Percentiles rank a stretch among this genome's conserved stretches.
phyloP scores from a whole-genome alignment of 2,113 vertebrate genomes.

The Baryphthengus martii region DNA sequence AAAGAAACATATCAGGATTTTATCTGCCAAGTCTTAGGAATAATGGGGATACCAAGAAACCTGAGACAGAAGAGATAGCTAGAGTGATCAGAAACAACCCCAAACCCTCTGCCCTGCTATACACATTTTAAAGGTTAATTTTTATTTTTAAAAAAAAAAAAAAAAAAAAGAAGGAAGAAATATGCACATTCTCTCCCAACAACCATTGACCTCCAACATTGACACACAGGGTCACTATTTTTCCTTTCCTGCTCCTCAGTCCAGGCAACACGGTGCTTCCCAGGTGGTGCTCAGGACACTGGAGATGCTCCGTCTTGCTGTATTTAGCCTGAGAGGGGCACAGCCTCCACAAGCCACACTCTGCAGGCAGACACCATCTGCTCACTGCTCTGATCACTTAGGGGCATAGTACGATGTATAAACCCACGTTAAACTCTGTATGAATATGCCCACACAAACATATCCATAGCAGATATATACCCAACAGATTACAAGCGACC shows the following conservation, averaged over 20 bases:
- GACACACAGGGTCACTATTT: background rate
- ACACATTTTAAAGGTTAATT: background rate
- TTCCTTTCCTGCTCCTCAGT: background rate
- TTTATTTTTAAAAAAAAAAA: background rate
- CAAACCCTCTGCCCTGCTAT: background rate
- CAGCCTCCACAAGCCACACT: background rate
- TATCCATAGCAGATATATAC: fast-evolving
- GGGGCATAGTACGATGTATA: background rate
- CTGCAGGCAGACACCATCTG: background rate
- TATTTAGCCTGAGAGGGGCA: background rate
- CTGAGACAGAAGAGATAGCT: background rate
- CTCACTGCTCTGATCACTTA: background rate
- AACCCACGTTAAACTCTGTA: background rate
- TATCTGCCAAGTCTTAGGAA: background rate
- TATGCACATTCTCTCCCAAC: background rate
- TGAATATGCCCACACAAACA: fast-evolving
- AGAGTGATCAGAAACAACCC: background rate
- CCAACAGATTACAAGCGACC: background rate
- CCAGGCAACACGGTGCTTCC: fast-evolving
- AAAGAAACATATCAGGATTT: background rate
- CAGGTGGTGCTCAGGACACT: background rate
- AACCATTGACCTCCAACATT: background rate
- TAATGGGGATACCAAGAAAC: background rate
- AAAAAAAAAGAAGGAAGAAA: background rate
- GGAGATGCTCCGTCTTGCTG: background rate